Evolutionary conservation across 2,113 vertebrate species (phyloP).

Genomic region (Brachirus orientalis): DNA sequence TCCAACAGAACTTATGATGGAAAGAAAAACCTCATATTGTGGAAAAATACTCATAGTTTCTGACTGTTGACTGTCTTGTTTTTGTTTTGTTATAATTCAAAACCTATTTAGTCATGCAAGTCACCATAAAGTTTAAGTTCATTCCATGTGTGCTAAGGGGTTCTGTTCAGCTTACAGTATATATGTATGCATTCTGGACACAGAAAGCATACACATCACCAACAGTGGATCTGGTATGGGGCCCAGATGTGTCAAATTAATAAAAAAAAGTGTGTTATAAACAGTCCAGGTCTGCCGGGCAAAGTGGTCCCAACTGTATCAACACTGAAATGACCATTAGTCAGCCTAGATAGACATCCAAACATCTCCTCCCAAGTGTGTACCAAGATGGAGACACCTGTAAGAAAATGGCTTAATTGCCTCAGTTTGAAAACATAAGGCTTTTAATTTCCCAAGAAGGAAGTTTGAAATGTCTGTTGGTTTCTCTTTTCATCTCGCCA

Average conservation of each 20-base stretch:
- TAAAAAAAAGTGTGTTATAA: slow-evolving; percentile 16
- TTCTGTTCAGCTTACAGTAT: too few species aligned
- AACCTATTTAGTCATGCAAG: too few species aligned
- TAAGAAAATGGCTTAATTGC: slow-evolving; percentile 12
- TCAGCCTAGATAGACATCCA: slow-evolving; percentile 27
- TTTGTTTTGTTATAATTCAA: too few species aligned
- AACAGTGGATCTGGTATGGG: slow-evolving; percentile 11
- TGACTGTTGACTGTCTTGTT: too few species aligned
- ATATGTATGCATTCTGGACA: slow-evolving; percentile 7
- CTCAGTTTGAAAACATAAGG: slow-evolving; percentile 5
- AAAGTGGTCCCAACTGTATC: slow-evolving; percentile 43
- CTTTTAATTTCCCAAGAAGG: slow-evolving; percentile 6
- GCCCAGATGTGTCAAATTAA: slow-evolving; percentile 31
- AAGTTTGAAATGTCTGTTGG: background rate
- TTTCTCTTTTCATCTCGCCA: background rate
- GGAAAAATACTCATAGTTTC: too few species aligned
- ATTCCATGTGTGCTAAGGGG: too few species aligned
- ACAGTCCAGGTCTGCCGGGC: slow-evolving; percentile 26
- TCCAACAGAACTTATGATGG: too few species aligned
- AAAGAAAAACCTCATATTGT: too few species aligned
- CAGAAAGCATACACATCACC: slow-evolving; percentile 19
- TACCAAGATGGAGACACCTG: background rate
- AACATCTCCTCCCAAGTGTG: slow-evolving; percentile 27
- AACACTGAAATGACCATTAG: slow-evolving; percentile 42
- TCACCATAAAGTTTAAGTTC: too few species aligned